Evolutionary conservation across 1,140 invertebrate genomes (phyloP).

Genomic region (Patella vulgata): DNA sequence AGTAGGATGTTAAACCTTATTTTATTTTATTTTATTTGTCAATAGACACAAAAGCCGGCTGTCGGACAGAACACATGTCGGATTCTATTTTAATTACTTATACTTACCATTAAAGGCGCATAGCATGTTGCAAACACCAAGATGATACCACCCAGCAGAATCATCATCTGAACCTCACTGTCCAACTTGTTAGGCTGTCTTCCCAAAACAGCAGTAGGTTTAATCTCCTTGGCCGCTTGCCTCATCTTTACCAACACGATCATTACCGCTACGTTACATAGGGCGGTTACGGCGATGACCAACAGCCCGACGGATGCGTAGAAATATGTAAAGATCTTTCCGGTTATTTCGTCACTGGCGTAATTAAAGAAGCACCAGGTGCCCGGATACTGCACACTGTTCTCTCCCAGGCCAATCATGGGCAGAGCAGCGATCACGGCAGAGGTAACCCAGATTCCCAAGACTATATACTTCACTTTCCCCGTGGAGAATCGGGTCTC

Average conservation of each 20-base stretch:
- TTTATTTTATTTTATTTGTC: too few species aligned
- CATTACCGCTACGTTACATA: slow-evolving; percentile 58
- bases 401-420: slow-evolving; percentile 59
- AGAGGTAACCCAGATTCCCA: slow-evolving; percentile 49
- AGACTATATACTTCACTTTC: slow-evolving; percentile 43
- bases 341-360: slow-evolving; percentile 16
- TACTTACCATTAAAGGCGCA: slow-evolving; percentile 65
- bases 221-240: slow-evolving; percentile 23
- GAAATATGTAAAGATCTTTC: slow-evolving; percentile 47
- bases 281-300: slow-evolving; percentile 51
- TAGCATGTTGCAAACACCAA: slow-evolving; percentile 66
- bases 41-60: too few species aligned
- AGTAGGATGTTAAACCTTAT: too few species aligned
- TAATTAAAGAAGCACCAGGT: slow-evolving; percentile 68
- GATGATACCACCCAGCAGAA: slow-evolving; percentile 63
- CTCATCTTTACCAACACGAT: slow-evolving; percentile 52
- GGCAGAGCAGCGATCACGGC: slow-evolving; percentile 57
- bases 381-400: slow-evolving; percentile 58
- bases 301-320: slow-evolving; percentile 54
- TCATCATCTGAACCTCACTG: slow-evolving; percentile 65
- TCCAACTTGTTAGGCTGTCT: slow-evolving; percentile 30
- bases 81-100: neutral
- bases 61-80: too few species aligned
- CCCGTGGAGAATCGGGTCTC: slow-evolving; percentile 51
- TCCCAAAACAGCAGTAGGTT: slow-evolving; percentile 23